A percentile compares a stretch with the other conserved stretches of the same genome.
These are phyloP conservation scores for Dryomyza anilis DNA, from an alignment of 2,888 invertebrate species.

Conservation along the genomic window DNA sequence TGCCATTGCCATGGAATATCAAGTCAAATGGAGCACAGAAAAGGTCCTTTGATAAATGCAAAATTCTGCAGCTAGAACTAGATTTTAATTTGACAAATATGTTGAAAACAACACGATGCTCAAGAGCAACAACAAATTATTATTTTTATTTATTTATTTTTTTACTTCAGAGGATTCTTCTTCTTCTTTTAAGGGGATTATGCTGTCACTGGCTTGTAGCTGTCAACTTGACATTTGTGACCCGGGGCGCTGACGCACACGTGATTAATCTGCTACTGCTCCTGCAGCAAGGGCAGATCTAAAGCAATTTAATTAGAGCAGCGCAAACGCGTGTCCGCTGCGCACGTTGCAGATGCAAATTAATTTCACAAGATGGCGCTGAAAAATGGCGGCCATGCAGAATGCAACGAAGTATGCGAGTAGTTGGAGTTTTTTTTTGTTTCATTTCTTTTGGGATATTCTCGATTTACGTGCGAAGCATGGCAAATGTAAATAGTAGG, in stretches of 20 bases:
- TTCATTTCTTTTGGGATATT: neutral
- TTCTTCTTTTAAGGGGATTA: too few relatives aligned
- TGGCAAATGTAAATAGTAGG: too few relatives aligned
- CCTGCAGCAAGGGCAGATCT: neutral
- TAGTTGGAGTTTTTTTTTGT: neutral
- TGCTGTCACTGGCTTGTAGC: neutral
- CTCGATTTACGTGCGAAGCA: too few relatives aligned
- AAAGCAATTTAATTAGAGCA: neutral
- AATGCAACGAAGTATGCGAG: slow-evolving; percentile 7
- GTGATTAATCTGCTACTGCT: slow-evolving; percentile 7
- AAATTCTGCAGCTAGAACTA: too few relatives aligned
- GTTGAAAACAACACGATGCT: too few relatives aligned
- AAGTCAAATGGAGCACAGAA: too few relatives aligned
- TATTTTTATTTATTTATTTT: too few relatives aligned
- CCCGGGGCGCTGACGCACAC: neutral
- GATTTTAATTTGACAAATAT: too few relatives aligned
- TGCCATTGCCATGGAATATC: too few relatives aligned
- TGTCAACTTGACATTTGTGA: slow-evolving; percentile 6
- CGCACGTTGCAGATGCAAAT: neutral
- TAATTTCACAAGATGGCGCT: slow-evolving; percentile 12
- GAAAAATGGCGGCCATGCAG: neutral
- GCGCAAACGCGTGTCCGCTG: neutral
- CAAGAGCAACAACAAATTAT: too few relatives aligned
- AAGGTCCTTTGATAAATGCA: too few relatives aligned
- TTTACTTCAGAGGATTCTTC: too few relatives aligned